These are phyloP conservation scores for Oxytorus armatus DNA, from an alignment of 2,888 invertebrate species.

Conservation along the genomic window DNA sequence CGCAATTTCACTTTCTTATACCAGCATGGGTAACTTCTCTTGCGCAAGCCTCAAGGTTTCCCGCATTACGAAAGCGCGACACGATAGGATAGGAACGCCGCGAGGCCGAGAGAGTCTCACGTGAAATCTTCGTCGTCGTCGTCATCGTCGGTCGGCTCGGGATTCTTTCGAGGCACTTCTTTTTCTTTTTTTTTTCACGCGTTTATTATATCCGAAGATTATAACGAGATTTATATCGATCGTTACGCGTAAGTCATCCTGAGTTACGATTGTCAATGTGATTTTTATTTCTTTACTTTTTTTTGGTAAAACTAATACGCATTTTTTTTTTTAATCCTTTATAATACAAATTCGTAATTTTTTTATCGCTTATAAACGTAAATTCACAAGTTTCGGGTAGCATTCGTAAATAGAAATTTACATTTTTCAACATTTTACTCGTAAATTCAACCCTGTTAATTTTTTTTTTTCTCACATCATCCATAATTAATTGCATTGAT, in stretches of 20 bases:
- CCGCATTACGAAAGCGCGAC: conserved; percentile 81
- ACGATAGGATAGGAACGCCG: conserved; percentile 15
- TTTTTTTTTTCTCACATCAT: no score
- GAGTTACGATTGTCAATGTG: background rate
- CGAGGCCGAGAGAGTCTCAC: conserved; percentile 26
- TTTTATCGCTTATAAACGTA: background rate
- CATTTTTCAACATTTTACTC: no score
- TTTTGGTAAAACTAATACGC: background rate
- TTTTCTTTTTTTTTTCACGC: background rate
- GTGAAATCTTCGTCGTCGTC: conserved; percentile 19
- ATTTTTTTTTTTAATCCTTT: background rate
- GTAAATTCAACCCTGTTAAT: no score
- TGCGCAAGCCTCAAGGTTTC: conserved; percentile 83
- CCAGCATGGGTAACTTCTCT: conserved; percentile 67
- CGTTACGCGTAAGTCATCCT: background rate
- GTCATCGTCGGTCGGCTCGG: conserved; percentile 16
- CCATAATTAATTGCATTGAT: no score
- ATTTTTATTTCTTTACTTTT: no score
- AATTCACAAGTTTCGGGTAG: background rate
- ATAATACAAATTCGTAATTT: background rate
- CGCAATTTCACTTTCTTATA: conserved; percentile 83
- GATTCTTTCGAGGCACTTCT: background rate
- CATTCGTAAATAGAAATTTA: background rate
- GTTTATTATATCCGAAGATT: background rate
- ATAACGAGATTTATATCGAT: background rate